Conservation (phyloP, 2,888 invertebrate genomes). For the Ectemnius cavifrons region DNA sequence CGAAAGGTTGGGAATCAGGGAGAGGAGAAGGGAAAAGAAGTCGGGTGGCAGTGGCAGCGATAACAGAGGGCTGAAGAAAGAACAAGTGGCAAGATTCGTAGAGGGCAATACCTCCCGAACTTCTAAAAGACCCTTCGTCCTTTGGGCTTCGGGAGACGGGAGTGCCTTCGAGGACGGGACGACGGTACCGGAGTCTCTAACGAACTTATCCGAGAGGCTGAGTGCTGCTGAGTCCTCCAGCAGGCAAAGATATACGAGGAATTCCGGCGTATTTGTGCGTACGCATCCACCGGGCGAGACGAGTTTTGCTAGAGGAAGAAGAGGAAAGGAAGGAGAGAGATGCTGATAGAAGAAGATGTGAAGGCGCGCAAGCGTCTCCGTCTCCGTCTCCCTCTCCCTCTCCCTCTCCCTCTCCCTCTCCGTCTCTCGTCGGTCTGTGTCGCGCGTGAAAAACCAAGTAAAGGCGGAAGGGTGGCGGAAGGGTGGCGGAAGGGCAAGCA, state of each 20-base stretch:
- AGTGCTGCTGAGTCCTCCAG: conserved; percentile 58
- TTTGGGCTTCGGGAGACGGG: too few species aligned
- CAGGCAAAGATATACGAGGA: conserved; percentile 50
- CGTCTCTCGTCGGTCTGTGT: conserved; percentile 19
- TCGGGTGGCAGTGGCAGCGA: not conserved
- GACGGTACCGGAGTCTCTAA: conserved; percentile 60
- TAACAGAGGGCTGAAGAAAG: conserved; percentile 28
- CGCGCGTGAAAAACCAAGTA: conserved; percentile 38
- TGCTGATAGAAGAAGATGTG: not conserved
- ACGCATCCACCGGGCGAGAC: conserved; percentile 15
- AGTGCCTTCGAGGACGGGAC: conserved; percentile 61
- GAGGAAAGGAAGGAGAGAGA: too few species aligned
- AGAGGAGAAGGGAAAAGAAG: conserved; percentile 34
- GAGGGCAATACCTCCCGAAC: conserved; percentile 44
- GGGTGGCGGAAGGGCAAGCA: conserved; percentile 8
- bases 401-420: too few species aligned
- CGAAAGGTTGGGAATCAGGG: conserved; percentile 55
- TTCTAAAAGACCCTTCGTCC: conserved; percentile 57
- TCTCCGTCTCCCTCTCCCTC: too few species aligned
- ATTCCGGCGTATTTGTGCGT: conserved; percentile 28
- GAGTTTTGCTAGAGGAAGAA: too few species aligned
- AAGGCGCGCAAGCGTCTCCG: conserved; percentile 18
- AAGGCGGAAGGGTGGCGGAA: conserved; percentile 29
- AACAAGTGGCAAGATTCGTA: not conserved
- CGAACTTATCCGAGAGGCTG: conserved; percentile 69